These are phyloP conservation scores for Craterocephalus amniculus DNA, from an alignment of 2,797 vertebrate genomes.

Conservation along the genomic window DNA sequence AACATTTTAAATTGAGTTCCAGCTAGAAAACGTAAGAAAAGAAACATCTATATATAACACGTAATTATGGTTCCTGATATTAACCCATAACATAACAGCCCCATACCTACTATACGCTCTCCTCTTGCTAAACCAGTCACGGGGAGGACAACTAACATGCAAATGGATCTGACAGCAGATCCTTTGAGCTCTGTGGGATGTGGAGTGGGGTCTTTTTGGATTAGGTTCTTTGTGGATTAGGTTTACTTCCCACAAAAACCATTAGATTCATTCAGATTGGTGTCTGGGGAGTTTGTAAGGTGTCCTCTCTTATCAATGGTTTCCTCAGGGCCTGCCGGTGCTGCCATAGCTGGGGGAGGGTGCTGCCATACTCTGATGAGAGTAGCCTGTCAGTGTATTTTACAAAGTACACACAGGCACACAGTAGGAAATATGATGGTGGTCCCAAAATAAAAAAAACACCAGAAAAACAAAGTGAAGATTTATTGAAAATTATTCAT, in stretches of 20 bases:
- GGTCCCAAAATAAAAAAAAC: background rate
- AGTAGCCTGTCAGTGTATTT: too few species aligned
- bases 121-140: too few species aligned
- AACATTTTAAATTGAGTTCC: too few species aligned
- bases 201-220: too few species aligned
- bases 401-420: background rate
- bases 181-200: background rate
- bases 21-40: too few species aligned
- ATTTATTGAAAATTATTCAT: conserved; percentile 77
- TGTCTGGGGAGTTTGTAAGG: background rate
- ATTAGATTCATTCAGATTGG: background rate
- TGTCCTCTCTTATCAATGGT: background rate
- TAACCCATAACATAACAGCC: too few species aligned
- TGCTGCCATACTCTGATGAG: too few species aligned
- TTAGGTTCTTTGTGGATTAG: too few species aligned
- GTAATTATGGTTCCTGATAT: too few species aligned
- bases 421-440: background rate
- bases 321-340: background rate
- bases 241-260: background rate
- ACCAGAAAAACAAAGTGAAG: background rate
- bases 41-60: too few species aligned
- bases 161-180: background rate
- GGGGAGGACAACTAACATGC: too few species aligned
- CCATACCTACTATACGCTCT: too few species aligned
- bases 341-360: background rate